Evolutionary conservation across 2,888 invertebrate species (phyloP).

Genomic region (Macrophya alboannulata): DNA sequence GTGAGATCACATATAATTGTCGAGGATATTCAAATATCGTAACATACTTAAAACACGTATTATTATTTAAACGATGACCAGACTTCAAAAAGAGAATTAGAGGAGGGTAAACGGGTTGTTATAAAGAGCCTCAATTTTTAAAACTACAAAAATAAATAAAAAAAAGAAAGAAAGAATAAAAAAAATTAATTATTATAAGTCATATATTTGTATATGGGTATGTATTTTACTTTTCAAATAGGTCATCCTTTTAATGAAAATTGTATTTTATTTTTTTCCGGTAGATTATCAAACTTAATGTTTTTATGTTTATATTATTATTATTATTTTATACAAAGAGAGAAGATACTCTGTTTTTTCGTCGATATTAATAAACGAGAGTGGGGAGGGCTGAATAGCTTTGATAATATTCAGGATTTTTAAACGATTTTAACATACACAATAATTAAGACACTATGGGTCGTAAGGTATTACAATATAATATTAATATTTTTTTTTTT

Average conservation of each 20-base stretch:
- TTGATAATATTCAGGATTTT: conserved; percentile 44
- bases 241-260: conserved; percentile 20
- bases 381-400: not conserved
- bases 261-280: not conserved
- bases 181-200: not conserved
- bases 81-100: not conserved
- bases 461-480: conserved; percentile 47
- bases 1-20: not conserved
- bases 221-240: not conserved
- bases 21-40: not conserved
- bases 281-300: conserved; percentile 16
- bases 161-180: too few relatives aligned
- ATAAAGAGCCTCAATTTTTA: not conserved
- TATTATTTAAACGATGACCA: conserved; percentile 3
- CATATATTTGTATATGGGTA: not conserved
- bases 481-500: conserved; percentile 49
- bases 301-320: not conserved
- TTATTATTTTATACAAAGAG: not conserved
- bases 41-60: not conserved
- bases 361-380: too few relatives aligned
- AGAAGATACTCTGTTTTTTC: too few relatives aligned
- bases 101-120: not conserved
- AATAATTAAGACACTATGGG: conserved; percentile 5
- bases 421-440: conserved; percentile 26
- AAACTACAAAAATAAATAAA: not conserved